Evolutionary conservation across 2,113 vertebrate species (phyloP).

Genomic region (Chaenocephalus aceratus): DNA sequence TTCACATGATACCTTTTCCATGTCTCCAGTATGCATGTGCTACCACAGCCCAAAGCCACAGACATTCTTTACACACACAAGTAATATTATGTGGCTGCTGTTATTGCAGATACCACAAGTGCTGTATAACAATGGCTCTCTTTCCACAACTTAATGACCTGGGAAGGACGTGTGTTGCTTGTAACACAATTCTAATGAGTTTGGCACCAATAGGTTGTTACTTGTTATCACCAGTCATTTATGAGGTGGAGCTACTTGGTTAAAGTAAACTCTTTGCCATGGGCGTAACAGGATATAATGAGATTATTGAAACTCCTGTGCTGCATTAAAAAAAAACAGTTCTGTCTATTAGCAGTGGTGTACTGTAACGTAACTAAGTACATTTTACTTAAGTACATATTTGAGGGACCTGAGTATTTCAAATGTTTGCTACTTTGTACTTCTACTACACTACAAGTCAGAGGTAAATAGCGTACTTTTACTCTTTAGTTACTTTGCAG

Average conservation of each 20-base stretch:
- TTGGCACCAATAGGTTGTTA: background rate
- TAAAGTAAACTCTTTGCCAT: background rate
- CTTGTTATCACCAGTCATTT: background rate
- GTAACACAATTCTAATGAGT: background rate
- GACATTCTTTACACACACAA: conserved; percentile 1
- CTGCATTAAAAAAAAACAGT: background rate
- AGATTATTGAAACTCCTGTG: background rate
- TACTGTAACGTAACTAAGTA: too few species aligned
- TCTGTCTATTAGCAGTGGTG: too few species aligned
- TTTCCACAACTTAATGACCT: conserved; percentile 13
- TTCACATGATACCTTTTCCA: background rate
- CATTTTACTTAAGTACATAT: too few species aligned
- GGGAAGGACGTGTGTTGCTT: background rate
- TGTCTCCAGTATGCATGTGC: background rate
- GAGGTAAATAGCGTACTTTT: too few species aligned
- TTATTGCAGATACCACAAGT: conserved; percentile 10
- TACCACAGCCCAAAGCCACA: background rate
- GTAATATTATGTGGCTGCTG: conserved; percentile 15
- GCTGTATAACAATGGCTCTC: conserved; percentile 4
- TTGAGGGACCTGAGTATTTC: too few species aligned
- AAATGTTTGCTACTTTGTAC: too few species aligned
- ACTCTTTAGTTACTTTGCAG: too few species aligned
- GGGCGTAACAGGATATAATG: background rate
- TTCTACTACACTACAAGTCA: too few species aligned
- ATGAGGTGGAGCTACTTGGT: background rate